Percentiles rank a stretch among this genome's conserved stretches.
Evolutionary conservation across 2,888 invertebrate genomes (phyloP).

Genomic region (Vanessa cardui): DNA sequence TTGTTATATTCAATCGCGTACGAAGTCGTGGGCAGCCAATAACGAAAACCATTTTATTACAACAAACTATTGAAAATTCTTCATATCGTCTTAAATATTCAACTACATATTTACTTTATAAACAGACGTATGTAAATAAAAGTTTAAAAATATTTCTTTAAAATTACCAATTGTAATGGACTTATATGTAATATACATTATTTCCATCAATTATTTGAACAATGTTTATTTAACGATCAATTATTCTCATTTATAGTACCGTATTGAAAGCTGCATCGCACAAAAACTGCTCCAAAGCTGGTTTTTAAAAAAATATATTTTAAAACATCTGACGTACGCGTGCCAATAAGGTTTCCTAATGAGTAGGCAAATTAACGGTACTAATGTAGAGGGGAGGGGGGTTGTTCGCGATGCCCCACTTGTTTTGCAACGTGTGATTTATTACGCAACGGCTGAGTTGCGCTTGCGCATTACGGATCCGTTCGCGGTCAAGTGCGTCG

Average conservation of each 20-base stretch:
- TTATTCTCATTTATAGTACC: slow-evolving; percentile 20
- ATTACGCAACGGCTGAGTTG: slow-evolving; percentile 37
- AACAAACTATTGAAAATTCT: too few species aligned
- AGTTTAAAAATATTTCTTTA: background rate
- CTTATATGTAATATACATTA: background rate
- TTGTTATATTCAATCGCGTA: too few species aligned
- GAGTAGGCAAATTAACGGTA: slow-evolving; percentile 35
- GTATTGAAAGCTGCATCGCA: slow-evolving; percentile 26
- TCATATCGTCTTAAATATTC: background rate
- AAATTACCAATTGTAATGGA: background rate
- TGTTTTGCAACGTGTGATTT: slow-evolving; percentile 30
- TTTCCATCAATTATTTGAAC: slow-evolving; percentile 20
- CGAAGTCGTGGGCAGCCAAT: too few species aligned
- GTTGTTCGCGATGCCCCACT: slow-evolving; percentile 27
- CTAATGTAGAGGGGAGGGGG: slow-evolving; percentile 13
- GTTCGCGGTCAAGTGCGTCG: slow-evolving; percentile 35
- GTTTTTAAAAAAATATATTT: slow-evolving; percentile 13
- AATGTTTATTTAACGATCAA: slow-evolving; percentile 21
- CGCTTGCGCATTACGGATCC: slow-evolving; percentile 29
- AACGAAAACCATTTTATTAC: too few species aligned
- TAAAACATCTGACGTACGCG: slow-evolving; percentile 23
- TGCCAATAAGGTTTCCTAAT: slow-evolving; percentile 26
- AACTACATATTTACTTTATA: background rate
- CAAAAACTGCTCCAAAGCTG: slow-evolving; percentile 26
- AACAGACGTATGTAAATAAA: too few species aligned